Conservation (phyloP, 1,140 invertebrate species). For the Papilio aristodemus region DNA sequence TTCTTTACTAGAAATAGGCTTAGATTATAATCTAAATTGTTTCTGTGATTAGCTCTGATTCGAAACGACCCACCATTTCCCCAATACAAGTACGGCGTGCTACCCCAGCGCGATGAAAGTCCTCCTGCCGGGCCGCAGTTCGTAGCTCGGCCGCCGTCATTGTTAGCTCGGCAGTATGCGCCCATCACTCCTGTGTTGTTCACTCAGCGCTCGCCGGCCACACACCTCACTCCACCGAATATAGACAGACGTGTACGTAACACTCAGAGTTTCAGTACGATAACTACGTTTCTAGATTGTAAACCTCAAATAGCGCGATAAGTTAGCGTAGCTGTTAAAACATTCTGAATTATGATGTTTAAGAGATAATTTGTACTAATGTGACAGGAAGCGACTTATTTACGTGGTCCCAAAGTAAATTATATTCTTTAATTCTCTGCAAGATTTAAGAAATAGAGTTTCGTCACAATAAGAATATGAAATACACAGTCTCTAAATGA, state of each 20-base stretch:
- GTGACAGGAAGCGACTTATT: too few species aligned
- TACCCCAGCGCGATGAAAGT: constrained; percentile 56
- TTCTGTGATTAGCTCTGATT: constrained; percentile 17
- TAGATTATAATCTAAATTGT: not conserved
- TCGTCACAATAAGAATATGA: too few species aligned
- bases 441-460: too few species aligned
- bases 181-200: constrained; percentile 59
- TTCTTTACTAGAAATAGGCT: not conserved
- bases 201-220: constrained; percentile 41
- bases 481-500: too few species aligned
- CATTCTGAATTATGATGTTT: too few species aligned
- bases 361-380: too few species aligned
- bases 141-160: constrained; percentile 44
- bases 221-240: constrained; percentile 48
- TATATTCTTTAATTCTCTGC: too few species aligned
- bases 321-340: too few species aligned
- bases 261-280: too few species aligned
- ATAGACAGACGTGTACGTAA: constrained; percentile 48
- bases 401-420: too few species aligned
- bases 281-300: too few species aligned
- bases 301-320: too few species aligned
- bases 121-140: constrained; percentile 59
- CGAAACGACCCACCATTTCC: constrained; percentile 23
- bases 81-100: constrained; percentile 22
- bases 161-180: constrained; percentile 56